Evolutionary conservation across 2,113 vertebrate genomes (phyloP).

Genomic region (Phylloscopus trochilus): DNA sequence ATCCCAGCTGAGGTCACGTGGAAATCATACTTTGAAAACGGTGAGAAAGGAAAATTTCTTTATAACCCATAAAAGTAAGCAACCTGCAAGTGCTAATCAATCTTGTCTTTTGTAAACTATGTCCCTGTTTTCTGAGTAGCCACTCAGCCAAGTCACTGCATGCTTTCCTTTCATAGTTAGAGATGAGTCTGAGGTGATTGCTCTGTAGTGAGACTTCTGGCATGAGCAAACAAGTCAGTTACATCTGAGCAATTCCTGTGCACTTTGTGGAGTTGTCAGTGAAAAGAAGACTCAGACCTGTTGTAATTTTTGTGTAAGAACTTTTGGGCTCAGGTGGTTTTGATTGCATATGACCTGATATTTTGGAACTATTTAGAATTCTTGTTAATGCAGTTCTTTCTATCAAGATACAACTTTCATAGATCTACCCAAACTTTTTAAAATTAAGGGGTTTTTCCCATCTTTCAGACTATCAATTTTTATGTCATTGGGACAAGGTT

Average conservation of each 20-base stretch:
- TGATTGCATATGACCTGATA: not conserved
- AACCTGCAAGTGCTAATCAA: not conserved
- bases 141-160: not conserved
- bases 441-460: not conserved
- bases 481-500: not conserved
- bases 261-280: not conserved
- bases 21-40: not conserved
- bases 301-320: not conserved
- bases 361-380: not conserved
- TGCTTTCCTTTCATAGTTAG: not conserved
- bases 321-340: not conserved
- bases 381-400: not conserved
- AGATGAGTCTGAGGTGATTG: not conserved
- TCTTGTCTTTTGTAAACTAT: not conserved
- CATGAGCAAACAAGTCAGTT: not conserved
- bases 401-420: not conserved
- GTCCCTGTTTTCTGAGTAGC: not conserved
- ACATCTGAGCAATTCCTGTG: not conserved
- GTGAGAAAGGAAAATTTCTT: not conserved
- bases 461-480: not conserved
- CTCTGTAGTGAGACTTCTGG: not conserved
- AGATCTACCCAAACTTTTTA: not conserved
- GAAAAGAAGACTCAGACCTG: not conserved
- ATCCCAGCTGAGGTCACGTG: not conserved
- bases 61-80: not conserved